A percentile compares a stretch with the other conserved stretches of the same genome.
Evolutionary conservation across 2,888 invertebrate species (phyloP).

Genomic region (Chloromyia formosa): DNA sequence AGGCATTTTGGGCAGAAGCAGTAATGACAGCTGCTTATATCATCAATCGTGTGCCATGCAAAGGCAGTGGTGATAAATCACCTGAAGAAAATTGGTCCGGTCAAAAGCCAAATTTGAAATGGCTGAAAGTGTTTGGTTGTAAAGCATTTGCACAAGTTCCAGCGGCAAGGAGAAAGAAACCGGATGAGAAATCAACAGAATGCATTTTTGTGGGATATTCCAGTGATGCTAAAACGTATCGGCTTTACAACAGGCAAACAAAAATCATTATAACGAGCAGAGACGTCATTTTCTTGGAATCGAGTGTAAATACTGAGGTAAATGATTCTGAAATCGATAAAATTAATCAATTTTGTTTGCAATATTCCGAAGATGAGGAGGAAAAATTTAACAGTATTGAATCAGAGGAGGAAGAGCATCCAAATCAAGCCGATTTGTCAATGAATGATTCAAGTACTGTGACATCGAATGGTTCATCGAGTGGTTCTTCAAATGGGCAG

Average conservation of each 20-base stretch:
- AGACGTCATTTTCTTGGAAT: slow-evolving; percentile 31
- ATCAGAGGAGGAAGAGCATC: slow-evolving; percentile 4
- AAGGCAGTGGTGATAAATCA: slow-evolving; percentile 3
- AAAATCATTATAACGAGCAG: background rate
- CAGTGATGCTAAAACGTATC: background rate
- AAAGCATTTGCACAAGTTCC: slow-evolving; percentile 43
- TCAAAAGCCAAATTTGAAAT: slow-evolving; percentile 11
- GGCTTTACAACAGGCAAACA: background rate
- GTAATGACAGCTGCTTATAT: background rate
- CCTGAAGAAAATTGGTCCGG: slow-evolving; percentile 7
- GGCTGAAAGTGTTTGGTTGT: slow-evolving; percentile 28
- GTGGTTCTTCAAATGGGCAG: too few relatives aligned
- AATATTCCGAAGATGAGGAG: too few relatives aligned
- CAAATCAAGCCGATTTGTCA: background rate
- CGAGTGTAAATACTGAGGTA: too few relatives aligned
- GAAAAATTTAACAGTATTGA: slow-evolving; percentile 1
- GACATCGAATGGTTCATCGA: too few relatives aligned
- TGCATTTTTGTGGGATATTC: slow-evolving; percentile 7
- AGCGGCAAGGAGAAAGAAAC: slow-evolving; percentile 48
- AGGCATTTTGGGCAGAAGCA: background rate
- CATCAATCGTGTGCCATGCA: too few relatives aligned
- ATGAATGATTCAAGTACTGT: too few relatives aligned
- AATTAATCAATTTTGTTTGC: too few relatives aligned
- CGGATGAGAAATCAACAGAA: slow-evolving; percentile 44
- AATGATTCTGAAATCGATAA: too few relatives aligned